Base-by-base conservation (phyloP, 2,113 vertebrate genomes). In the Alosa alosa region DNA sequence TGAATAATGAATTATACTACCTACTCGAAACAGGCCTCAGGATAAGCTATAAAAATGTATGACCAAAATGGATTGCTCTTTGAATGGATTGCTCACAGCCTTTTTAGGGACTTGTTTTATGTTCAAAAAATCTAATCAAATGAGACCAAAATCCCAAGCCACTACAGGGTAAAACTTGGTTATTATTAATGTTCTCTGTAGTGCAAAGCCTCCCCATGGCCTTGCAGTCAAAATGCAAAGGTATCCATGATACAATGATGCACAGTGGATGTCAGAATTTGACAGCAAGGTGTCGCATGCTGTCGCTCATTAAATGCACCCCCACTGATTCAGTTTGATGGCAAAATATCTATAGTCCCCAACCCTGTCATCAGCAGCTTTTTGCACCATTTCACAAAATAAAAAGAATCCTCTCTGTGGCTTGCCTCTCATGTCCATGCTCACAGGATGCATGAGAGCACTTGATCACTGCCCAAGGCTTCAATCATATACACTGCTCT, bases 391-490 rank as follows among this genome's bases (percentile, higher is more conserved):
- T 9, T 64, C 9, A 4, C 57, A n/a, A 64, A 64, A 6, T n/a
- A 22, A 6, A 64, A 68, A 31, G 9, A 31, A 13, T 20, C 15
- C 3, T 20, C 17, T 20, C 52, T 15, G 4, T 20, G 22, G 22
- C 18, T 22, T 68, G 60, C 22, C 22, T 68, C 31, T 31, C n/a
- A 68, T 68, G 8, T 68, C 7, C 7, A 25, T 68, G 64, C 25
- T 68, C 1, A 2, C n/a, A 25, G 60, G 7, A 11, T 8, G 25
- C 13, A 6, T 11, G n/a, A 13, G 64, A 22, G n/a, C 64, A 31
- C 64, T 68, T 68, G 64, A 68, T 68, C 64, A 68, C 64, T 25
- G 9, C 64, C 64, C 64, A 68, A 11, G n/a, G 64, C 64, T 68
- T 68, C 7, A 68, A 31, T 68, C 64, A 68, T 68, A 31, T 11